A percentile compares a stretch with the other conserved stretches of the same genome.
These are phyloP conservation scores for Cinclus cinclus DNA, from an alignment of 2,113 vertebrate genomes.

Conservation along the genomic window DNA sequence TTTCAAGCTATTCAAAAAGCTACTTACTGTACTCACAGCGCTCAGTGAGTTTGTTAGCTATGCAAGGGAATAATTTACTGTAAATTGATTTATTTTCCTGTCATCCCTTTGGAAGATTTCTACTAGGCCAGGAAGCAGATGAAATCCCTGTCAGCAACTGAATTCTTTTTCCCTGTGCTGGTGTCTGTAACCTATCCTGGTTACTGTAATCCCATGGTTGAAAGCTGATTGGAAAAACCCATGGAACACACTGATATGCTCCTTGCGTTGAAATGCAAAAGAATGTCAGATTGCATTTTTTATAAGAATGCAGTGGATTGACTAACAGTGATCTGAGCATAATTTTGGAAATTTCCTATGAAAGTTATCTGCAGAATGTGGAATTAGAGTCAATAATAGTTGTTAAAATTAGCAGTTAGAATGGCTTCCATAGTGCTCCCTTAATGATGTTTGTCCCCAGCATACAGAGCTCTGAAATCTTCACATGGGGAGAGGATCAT, in stretches of 20 bases:
- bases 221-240: background rate
- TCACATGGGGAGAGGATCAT: background rate
- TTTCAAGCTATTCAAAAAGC: background rate
- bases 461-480: background rate
- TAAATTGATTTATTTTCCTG: background rate
- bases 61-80: background rate
- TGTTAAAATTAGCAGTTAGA: background rate
- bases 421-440: background rate
- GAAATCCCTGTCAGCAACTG: background rate
- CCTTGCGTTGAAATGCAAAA: background rate
- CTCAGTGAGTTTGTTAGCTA: background rate
- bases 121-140: background rate
- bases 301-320: background rate
- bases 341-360: background rate
- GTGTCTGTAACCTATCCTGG: background rate
- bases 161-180: background rate
- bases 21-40: accelerated
- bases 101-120: background rate
- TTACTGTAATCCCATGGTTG: background rate
- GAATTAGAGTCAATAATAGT: background rate
- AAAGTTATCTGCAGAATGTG: background rate
- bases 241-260: background rate
- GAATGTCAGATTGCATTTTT: background rate
- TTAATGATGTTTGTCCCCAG: background rate
- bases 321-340: background rate